Base-by-base conservation (phyloP, 1,140 invertebrate species). In the Bombus confusus region DNA sequence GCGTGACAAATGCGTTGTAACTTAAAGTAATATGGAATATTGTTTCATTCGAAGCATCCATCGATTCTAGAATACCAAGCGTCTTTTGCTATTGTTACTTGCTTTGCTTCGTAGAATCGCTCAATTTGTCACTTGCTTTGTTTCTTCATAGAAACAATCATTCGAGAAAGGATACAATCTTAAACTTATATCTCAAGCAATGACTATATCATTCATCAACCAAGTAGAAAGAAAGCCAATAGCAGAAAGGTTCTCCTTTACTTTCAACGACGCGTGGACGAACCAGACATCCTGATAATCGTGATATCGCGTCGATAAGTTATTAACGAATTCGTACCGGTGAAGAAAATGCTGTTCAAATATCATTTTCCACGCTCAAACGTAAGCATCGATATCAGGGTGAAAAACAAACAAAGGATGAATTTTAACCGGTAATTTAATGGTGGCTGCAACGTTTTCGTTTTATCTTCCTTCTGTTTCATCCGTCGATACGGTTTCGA, bases 381-480 rank as follows among this genome's bases (percentile, higher is more conserved):
- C 34, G 41, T 12, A 13, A n/a, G 41, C 13, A 66, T 22, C n/a
- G 12, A 6, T n/a, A 10, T 28, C 25, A 22, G 28, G 8, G 1
- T 9, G 69, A 10, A 73, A 68, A 37, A 28, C 41, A 82, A 74
- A 82, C 47, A 82, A 28, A 3, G 71, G n/a, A 52, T 71, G 66
- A 71, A 80, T 47, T 74, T 74, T 66, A 43, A 37, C 80, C 31
- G 39, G 25, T 83, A 83, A 83, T 76, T 68, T 39, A 28, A 83
- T 47, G 71, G 13, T 37, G 3, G n/a, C 25, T 25, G 28, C 28
- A 34, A 43, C n/a, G 37, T 83, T 76, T 47, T 15, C n/a, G 31
- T 52, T 83, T 43, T 28, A 39, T n/a, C 59, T 59, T 52, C 15
- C 5, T 22, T 68, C n/a, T 31, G 62, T 37, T 68, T 43, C 59